Base-by-base conservation (phyloP, 2,797 vertebrate genomes). In the Eulemur coronatus region DNA sequence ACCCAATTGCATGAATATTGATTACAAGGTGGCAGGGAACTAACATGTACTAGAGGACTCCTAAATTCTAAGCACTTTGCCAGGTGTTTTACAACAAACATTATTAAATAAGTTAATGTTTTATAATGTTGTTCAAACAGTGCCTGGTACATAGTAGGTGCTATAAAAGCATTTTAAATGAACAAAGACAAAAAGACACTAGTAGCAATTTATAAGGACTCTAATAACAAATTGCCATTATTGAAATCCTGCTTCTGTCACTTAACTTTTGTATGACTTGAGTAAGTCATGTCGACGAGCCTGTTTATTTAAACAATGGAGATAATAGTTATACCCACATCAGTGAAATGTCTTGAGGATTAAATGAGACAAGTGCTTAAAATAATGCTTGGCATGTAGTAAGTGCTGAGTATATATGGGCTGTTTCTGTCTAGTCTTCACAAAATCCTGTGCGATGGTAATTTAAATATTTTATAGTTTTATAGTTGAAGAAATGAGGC, bases 161-260 rank as follows among this genome's bases (percentile, higher is more conserved):
- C 59, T 93, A 76, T 4, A 35, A n/a, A 76, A 82, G 38, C 69
- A 12, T 87, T 94, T 69, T 63, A 95, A 84, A 73, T 79, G 65
- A 86, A 92, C 22, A n/a, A 82, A 75, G 80, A 11, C 12, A 63
- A 57, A 69, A 89, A 89, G 33, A 87, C 55, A 28, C 76, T 69
- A 63, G 78, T 7, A 52, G 65, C 48, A 78, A 22, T 82, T 97
- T 89, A n/a, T 86, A 86, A 91, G 89, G 52, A 89, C 52, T 84
- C 26, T 50, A 30, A 82, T 24, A 55, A 65, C 72, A 94, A 30
- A 82, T 12, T 89, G 52, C 38, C 69, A 85, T 90, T 76, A 82
- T 46, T 93, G 46, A 87, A 57, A 79, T 59, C 41, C 43, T 70
- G n/a, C 35, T 85, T 94, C 57, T 95, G n/a, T 52, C 82, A 65